These are phyloP conservation scores for Tiliacea aurago DNA, from an alignment of 2,888 invertebrate genomes.

Conservation along the genomic window DNA sequence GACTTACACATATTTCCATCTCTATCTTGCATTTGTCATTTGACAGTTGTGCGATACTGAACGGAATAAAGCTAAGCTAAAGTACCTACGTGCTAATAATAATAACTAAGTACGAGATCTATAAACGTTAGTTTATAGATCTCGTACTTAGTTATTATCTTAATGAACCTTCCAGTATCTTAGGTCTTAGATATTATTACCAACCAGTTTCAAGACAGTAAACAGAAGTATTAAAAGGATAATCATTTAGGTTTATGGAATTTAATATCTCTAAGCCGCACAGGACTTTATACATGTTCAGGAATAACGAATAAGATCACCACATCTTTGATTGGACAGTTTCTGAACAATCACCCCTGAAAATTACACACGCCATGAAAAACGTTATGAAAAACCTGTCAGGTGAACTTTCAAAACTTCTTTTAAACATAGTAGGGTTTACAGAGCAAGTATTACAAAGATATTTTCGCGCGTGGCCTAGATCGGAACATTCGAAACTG, in stretches of 20 bases:
- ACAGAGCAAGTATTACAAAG: background rate
- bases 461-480: background rate
- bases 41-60: background rate
- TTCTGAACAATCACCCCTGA: too few species aligned
- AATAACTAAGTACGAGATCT: too few species aligned
- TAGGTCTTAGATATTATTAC: background rate
- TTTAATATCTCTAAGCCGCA: conserved; percentile 1
- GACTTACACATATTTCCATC: background rate
- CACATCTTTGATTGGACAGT: background rate
- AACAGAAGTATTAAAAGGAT: too few species aligned
- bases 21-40: background rate
- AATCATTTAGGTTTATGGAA: conserved; percentile 12
- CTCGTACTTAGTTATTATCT: too few species aligned
- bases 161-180: too few species aligned
- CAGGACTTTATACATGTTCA: background rate
- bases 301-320: conserved; percentile 2
- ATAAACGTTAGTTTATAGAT: background rate
- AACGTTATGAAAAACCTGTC: background rate
- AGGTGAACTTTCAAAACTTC: background rate
- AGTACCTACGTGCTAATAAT: background rate
- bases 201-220: background rate
- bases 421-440: background rate
- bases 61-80: background rate
- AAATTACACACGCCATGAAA: background rate
- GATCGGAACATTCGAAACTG: background rate